Evolutionary conservation across 2,113 vertebrate species (phyloP).

Genomic region (Cebidichthys violaceus): DNA sequence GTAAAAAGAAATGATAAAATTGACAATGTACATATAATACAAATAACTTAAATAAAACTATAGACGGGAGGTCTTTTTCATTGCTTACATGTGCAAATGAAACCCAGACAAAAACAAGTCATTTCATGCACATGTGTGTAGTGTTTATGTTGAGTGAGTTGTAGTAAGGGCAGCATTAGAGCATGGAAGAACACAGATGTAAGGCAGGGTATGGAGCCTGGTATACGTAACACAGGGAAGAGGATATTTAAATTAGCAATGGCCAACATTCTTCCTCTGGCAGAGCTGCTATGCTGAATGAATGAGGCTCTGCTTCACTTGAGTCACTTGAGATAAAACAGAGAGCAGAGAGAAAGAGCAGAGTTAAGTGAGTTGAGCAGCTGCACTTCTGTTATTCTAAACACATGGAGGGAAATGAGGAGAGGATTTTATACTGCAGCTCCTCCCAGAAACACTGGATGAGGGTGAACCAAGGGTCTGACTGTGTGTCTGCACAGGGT

Average conservation of each 20-base stretch:
- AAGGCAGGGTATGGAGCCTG: background rate
- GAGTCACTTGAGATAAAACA: constrained; percentile 40
- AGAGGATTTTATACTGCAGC: constrained; percentile 46
- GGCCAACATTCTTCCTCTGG: constrained; percentile 21
- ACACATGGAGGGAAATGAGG: constrained; percentile 55
- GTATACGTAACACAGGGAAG: constrained; percentile 22
- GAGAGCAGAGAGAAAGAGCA: constrained; percentile 17
- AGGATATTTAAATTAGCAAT: constrained; percentile 40
- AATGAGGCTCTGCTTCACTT: background rate
- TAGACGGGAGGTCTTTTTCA: background rate
- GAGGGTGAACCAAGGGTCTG: constrained; percentile 53
- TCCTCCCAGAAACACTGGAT: constrained; percentile 40
- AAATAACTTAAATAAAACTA: background rate
- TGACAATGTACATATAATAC: background rate
- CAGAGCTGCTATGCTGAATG: constrained; percentile 32
- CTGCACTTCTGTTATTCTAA: constrained; percentile 62
- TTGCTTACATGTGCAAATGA: constrained; percentile 3
- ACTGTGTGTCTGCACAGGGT: constrained; percentile 30
- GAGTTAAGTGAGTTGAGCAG: constrained; percentile 42
- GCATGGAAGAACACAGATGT: constrained; percentile 18
- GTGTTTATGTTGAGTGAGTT: constrained; percentile 9
- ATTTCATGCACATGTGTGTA: background rate
- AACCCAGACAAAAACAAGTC: constrained; percentile 8
- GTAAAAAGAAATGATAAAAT: background rate
- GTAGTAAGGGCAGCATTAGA: background rate